A percentile compares a stretch with the other conserved stretches of the same genome.
Evolutionary conservation across 2,888 invertebrate genomes (phyloP).

Genomic region (Pseudococcus viburni): DNA sequence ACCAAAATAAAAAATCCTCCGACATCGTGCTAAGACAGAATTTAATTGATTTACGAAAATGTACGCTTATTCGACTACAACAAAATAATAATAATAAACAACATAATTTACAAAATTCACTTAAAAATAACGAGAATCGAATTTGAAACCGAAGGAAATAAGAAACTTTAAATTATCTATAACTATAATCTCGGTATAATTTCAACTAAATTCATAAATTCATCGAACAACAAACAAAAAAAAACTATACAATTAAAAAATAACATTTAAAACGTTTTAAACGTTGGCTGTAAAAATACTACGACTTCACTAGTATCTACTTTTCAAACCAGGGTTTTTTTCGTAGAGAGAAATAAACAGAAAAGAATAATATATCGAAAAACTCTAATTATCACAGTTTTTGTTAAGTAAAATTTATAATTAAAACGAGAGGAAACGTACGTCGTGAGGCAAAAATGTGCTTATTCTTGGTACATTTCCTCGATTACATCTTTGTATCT

Average conservation of each 20-base stretch:
- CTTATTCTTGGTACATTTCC: constrained; percentile 75
- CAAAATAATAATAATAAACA: constrained; percentile 13
- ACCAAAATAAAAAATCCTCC: neutral
- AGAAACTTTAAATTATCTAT: neutral
- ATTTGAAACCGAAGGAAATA: neutral
- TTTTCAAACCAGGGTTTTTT: neutral
- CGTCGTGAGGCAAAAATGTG: neutral
- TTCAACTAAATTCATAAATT: constrained; percentile 29
- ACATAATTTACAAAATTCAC: constrained; percentile 28
- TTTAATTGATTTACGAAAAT: constrained; percentile 16
- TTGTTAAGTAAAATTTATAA: constrained; percentile 43
- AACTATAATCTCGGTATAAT: neutral
- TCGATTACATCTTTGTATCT: constrained; percentile 86
- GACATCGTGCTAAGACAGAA: neutral
- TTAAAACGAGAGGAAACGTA: constrained; percentile 41
- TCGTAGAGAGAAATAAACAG: neutral
- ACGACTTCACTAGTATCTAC: neutral
- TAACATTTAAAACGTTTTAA: constrained; percentile 1
- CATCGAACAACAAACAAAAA: constrained; percentile 13
- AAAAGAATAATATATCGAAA: neutral
- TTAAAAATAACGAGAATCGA: constrained; percentile 32
- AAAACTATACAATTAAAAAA: neutral
- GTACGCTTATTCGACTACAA: constrained; percentile 1
- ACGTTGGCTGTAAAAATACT: neutral
- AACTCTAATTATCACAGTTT: constrained; percentile 51